Evolutionary conservation across 1,140 invertebrate genomes (phyloP).

Genomic region (Daktulosphaira vitifoliae): DNA sequence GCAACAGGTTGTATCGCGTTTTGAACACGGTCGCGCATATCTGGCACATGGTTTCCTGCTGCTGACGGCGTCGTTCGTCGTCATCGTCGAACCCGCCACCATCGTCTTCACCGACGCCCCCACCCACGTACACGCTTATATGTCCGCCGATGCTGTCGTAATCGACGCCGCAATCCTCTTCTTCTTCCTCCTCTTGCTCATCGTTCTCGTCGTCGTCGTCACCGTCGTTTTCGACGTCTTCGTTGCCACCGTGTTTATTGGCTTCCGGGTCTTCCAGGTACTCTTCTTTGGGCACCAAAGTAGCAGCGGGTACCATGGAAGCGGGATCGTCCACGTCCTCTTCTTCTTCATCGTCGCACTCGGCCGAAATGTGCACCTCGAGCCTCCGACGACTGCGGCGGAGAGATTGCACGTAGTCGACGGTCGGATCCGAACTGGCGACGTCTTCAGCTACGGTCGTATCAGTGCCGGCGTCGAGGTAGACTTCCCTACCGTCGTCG

Average conservation of each 20-base stretch:
- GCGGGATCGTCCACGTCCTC: background rate
- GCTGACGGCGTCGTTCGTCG: background rate
- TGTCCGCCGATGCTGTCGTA: background rate
- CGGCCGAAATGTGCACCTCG: no score
- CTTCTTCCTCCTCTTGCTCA: background rate
- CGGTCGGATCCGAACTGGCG: no score
- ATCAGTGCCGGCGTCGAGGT: background rate
- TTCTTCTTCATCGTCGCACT: background rate
- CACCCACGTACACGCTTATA: background rate
- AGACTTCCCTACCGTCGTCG: background rate
- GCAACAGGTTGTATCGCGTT: conserved; percentile 42
- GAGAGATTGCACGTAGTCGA: no score
- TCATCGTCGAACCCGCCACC: background rate
- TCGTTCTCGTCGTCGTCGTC: background rate
- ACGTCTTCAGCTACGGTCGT: background rate
- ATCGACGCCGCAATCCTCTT: background rate
- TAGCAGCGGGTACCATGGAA: background rate
- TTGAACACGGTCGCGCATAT: conserved; percentile 46
- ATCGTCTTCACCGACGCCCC: background rate
- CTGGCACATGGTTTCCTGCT: conserved; percentile 42
- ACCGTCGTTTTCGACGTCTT: background rate
- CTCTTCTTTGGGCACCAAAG: background rate
- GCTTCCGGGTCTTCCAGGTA: background rate
- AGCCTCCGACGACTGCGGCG: no score
- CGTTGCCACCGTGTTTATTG: background rate